Evolutionary conservation across 1,140 invertebrate genomes (phyloP).

Genomic region (Drosophila cardini): DNA sequence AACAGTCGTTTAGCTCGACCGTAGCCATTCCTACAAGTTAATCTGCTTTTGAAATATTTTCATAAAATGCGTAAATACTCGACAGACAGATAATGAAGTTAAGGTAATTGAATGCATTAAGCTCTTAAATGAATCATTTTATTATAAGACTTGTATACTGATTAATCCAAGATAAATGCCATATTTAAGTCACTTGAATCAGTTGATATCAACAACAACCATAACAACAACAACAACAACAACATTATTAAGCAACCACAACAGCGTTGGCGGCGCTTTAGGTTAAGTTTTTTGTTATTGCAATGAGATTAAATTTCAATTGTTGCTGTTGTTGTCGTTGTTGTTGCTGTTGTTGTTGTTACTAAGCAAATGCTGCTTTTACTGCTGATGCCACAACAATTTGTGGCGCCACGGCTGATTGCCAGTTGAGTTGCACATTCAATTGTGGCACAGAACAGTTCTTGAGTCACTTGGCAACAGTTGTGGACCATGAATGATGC

Average conservation of each 20-base stretch:
- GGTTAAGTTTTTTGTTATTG: constrained; percentile 19
- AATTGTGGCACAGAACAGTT: constrained; percentile 14
- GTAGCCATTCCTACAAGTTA: too few species aligned
- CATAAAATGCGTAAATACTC: too few species aligned
- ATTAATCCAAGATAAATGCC: constrained; percentile 31
- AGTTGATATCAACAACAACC: constrained; percentile 5
- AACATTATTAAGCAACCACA: constrained; percentile 26
- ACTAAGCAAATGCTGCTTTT: neutral
- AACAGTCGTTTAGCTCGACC: too few species aligned
- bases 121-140: neutral
- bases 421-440: constrained; percentile 11
- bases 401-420: constrained; percentile 44
- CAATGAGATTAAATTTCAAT: constrained; percentile 45
- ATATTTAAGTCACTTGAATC: constrained; percentile 17
- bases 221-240: constrained; percentile 2
- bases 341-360: neutral
- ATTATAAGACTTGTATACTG: neutral
- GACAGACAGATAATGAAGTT: neutral
- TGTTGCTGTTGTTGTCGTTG: constrained; percentile 16
- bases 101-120: neutral
- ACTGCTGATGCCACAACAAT: constrained; percentile 22
- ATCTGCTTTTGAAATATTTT: too few species aligned
- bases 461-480: neutral
- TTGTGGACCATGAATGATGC: constrained; percentile 33
- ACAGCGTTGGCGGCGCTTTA: constrained; percentile 31